These are phyloP conservation scores for Porites divaricata DNA, from an alignment of 92 coral and sea anemone genomes.

Conservation along the genomic window DNA sequence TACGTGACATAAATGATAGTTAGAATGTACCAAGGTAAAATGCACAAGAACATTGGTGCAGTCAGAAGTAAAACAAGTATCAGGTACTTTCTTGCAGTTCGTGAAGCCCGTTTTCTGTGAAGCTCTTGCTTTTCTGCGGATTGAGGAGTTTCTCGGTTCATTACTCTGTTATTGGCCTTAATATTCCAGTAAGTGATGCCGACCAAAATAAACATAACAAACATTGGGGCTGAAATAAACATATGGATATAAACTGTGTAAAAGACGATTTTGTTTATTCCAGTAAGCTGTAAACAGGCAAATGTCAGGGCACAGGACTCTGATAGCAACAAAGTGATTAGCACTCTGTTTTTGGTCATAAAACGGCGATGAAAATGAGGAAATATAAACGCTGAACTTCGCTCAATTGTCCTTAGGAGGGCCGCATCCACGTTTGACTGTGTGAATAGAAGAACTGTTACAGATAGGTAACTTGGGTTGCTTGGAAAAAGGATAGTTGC, in stretches of 20 bases:
- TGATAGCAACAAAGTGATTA: background rate
- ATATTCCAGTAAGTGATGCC: conserved; percentile 27
- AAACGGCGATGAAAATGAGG: conserved; percentile 25
- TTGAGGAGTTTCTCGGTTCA: conserved; percentile 19
- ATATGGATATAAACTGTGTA: conserved; percentile 20
- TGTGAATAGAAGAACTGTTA: background rate
- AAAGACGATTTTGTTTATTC: conserved; percentile 4
- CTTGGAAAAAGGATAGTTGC: background rate
- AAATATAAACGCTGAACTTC: conserved; percentile 12
- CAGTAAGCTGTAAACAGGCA: background rate
- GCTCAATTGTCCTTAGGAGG: background rate
- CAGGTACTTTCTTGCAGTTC: conserved; percentile 28
- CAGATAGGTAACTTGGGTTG: conserved; percentile 20
- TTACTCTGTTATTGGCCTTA: conserved; percentile 6
- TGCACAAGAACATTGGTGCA: conserved; percentile 6
- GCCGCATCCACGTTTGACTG: background rate
- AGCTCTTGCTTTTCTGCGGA: conserved; percentile 3
- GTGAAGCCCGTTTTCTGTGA: conserved; percentile 2
- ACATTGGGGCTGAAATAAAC: conserved; percentile 11
- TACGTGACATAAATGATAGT: background rate
- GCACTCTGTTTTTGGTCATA: background rate
- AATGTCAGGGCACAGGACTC: background rate
- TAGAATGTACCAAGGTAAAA: conserved; percentile 19
- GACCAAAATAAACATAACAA: background rate
- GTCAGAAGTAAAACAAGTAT: background rate